A percentile compares a stretch with the other conserved stretches of the same genome.
phyloP scores from a whole-genome alignment of 2,113 vertebrate species.

The Trochalopteron elliotii region DNA sequence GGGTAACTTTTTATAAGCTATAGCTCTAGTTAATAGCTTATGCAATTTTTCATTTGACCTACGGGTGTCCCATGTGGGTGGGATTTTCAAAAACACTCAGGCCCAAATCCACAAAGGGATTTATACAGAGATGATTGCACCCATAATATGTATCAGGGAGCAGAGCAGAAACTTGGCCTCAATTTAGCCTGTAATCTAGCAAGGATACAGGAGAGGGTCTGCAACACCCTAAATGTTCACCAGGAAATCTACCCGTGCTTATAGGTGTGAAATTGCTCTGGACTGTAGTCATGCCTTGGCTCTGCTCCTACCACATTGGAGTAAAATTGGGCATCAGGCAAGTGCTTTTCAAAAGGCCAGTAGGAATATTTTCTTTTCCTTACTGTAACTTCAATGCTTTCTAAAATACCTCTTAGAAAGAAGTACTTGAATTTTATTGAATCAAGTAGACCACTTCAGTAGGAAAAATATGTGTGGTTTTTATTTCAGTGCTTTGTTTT shows the following conservation, averaged over 20 bases:
- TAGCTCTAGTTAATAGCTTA: conserved; percentile 58
- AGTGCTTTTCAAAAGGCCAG: background rate
- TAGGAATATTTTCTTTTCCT: background rate
- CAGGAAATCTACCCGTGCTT: background rate
- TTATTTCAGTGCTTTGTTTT: background rate
- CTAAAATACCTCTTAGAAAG: background rate
- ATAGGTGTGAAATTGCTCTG: background rate
- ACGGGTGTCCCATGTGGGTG: conserved; percentile 57
- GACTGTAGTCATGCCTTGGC: background rate
- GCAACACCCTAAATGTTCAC: background rate
- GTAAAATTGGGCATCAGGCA: background rate
- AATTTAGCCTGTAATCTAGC: background rate
- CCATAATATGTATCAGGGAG: background rate
- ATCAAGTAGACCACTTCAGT: background rate
- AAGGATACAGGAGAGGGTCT: background rate
- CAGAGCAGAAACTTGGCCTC: background rate
- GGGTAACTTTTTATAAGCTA: conserved; percentile 59
- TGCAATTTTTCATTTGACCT: conserved; percentile 61
- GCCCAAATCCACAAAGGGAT: background rate
- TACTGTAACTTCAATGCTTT: background rate
- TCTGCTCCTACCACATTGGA: background rate
- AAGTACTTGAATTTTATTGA: background rate
- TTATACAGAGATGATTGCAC: background rate
- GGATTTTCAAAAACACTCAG: conserved; percentile 51
- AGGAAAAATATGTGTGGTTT: background rate